Evolutionary conservation across 1,140 invertebrate species (phyloP), one percentile per base, ranked within the genome.

Genomic region (Drosophila nannoptera): DNA sequence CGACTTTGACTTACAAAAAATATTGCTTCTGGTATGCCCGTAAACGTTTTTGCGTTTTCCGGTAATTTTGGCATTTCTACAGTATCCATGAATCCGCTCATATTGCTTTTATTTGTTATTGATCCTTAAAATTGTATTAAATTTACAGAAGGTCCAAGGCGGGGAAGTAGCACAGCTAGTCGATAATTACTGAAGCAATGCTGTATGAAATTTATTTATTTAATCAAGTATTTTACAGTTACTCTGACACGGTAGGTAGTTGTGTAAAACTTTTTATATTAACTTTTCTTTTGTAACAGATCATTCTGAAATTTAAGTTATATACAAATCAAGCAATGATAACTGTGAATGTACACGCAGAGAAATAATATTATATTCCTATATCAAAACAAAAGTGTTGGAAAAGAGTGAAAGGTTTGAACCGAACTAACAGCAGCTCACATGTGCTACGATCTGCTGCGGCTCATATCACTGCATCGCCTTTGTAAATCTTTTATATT

Each of bases 1-100:
- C 14, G 29, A 46, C 38, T 55, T 35, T 22, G 62, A 91, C 91
- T 92, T 91, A 96, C 95, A 62, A 96, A 92, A 92, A 96, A 96
- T 75, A 93, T 91, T 32, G 95, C 95, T 90, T 95, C 94, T 48
- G 95, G 95, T 77, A 96, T 96, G 53, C 94, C 94, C 40, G 94
- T 93, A 87, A 94, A 95, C 4, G 94, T 94, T 90, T 94, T 94
- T 87, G 92, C 92, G 75, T 94, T 92, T 76, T 90, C 88, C 55
- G 88, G 89, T 56, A 90, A 76, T 77, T 90, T 90, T 32, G 88
- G 88, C 81, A 90, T 89, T 89, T 89, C 87, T 69, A 89, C 71
- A 36, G 88, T 70, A 55, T 89, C 88, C 77, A 89, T 88, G 33
- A 89, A 77, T 40, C 80, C 87, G 58, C 80, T 88, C 87, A 89